Evolutionary conservation across 2,113 vertebrate species (phyloP).

Genomic region (Caranx ignobilis): DNA sequence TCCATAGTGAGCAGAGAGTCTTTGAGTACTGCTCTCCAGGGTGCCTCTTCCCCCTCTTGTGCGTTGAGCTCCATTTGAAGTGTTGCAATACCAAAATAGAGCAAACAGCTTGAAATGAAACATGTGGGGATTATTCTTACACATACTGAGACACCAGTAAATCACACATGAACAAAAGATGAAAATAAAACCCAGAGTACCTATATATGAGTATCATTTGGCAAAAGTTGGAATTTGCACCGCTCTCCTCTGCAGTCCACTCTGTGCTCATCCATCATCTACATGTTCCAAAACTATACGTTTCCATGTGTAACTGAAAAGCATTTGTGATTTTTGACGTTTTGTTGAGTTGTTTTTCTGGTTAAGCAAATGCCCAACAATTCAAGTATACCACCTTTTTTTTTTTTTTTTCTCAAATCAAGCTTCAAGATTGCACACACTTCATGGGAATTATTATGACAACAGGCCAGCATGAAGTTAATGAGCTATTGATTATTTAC

Average conservation of each 20-base stretch:
- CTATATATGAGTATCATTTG: conserved; percentile 31
- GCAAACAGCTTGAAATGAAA: conserved; percentile 71
- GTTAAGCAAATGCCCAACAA: conserved; percentile 71
- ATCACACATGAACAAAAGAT: conserved; percentile 50
- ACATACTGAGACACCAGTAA: conserved; percentile 48
- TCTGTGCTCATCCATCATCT: conserved; percentile 8
- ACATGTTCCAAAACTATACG: conserved; percentile 1
- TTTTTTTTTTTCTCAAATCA: conserved; percentile 34
- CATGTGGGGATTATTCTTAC: conserved; percentile 60
- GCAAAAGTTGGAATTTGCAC: conserved; percentile 47
- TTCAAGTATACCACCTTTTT: conserved; percentile 63
- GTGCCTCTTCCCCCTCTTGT: conserved; percentile 40
- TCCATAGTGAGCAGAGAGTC: conserved; percentile 59
- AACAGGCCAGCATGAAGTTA: conserved; percentile 55
- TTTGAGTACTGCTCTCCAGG: conserved; percentile 69
- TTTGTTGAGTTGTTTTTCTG: conserved; percentile 6
- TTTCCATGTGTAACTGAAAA: conserved; percentile 1
- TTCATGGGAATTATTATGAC: conserved; percentile 49
- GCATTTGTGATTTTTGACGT: background rate
- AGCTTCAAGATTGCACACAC: conserved; percentile 58
- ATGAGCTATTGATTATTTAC: conserved; percentile 74
- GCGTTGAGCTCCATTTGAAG: conserved; percentile 71
- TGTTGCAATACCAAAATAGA: conserved; percentile 73
- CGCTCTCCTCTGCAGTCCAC: background rate
- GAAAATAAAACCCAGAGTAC: conserved; percentile 40